Conservation (phyloP, 2,797 vertebrate species). For the Bucorvus abyssinicus region DNA sequence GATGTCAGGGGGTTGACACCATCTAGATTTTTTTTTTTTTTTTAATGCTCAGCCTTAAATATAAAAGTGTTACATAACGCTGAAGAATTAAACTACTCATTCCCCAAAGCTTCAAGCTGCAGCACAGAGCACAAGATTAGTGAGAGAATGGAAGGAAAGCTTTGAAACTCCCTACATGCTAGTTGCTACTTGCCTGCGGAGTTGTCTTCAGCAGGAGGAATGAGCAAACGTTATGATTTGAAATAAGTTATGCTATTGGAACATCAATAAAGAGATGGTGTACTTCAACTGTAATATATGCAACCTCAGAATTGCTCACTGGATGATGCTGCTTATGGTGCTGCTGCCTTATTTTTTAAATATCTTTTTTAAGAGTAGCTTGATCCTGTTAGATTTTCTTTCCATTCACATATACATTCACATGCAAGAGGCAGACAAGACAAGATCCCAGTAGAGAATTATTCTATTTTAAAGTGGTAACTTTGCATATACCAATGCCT, state of each 20-base stretch:
- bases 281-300: neutral
- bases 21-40: neutral
- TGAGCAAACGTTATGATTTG: neutral
- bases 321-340: neutral
- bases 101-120: neutral
- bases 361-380: neutral
- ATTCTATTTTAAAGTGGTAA: neutral
- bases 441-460: neutral
- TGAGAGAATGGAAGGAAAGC: neutral
- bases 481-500: constrained; percentile 12
- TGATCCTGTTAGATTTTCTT: neutral
- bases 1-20: neutral
- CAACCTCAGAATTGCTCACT: neutral
- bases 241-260: neutral
- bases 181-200: neutral
- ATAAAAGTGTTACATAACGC: neutral
- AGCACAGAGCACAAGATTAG: neutral
- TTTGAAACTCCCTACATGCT: neutral
- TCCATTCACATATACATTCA: neutral
- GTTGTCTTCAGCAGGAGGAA: neutral
- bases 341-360: neutral
- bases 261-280: neutral
- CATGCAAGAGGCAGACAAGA: neutral
- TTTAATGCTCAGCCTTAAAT: constrained; percentile 8
- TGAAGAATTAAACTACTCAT: constrained; percentile 9